Evolutionary conservation across 2,113 vertebrate genomes (phyloP).

Genomic region (Zootoca vivipara): DNA sequence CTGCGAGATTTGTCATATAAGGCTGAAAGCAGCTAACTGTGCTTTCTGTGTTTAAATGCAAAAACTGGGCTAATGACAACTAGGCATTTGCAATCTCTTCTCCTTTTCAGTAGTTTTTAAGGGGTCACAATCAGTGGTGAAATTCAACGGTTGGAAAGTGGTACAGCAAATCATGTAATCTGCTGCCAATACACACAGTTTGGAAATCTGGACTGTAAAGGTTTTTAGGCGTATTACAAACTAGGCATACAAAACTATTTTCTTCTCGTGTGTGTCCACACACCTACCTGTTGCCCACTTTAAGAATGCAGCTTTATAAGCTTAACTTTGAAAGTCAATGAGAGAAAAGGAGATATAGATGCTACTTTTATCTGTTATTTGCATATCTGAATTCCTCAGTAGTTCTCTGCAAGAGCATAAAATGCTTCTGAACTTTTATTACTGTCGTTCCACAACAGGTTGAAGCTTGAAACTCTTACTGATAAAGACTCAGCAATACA

Average conservation of each 20-base stretch:
- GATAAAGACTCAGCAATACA: slow-evolving; percentile 84
- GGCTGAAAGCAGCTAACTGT: background rate
- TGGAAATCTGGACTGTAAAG: background rate
- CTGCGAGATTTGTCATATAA: background rate
- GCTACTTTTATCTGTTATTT: background rate
- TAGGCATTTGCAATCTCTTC: background rate
- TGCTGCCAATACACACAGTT: background rate
- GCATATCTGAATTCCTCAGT: background rate
- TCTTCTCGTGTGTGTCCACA: background rate
- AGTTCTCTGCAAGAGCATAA: background rate
- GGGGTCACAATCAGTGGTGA: background rate
- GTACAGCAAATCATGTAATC: too few relatives aligned
- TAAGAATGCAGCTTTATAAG: background rate
- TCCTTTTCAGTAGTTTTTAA: background rate
- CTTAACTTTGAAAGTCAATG: background rate
- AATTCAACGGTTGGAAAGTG: background rate
- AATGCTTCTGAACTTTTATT: background rate
- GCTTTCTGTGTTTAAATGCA: background rate
- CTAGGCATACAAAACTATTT: background rate
- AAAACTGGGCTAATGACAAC: too few relatives aligned
- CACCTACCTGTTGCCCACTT: background rate
- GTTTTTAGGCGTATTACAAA: background rate
- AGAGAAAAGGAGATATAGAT: background rate
- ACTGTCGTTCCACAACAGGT: slow-evolving; percentile 67
- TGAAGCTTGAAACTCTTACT: slow-evolving; percentile 85